Conservation (phyloP, 2,113 vertebrate species). For the Sterrhoptilus dennistouni region DNA sequence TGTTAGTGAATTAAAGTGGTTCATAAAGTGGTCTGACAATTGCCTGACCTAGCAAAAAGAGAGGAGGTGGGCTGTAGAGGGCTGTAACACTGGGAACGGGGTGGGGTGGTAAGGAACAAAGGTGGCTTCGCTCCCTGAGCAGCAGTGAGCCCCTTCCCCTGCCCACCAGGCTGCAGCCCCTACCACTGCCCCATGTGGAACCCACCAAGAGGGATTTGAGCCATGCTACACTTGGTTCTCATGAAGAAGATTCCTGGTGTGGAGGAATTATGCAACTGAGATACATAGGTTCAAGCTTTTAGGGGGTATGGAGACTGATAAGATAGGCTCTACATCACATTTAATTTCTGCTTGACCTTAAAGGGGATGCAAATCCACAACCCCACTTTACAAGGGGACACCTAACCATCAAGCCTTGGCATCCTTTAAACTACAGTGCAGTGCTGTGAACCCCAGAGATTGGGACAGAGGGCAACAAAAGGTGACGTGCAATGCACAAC, state of each 20-base stretch:
- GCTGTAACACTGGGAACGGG: background rate
- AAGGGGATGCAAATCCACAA: background rate
- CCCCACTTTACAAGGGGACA: background rate
- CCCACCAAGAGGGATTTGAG: background rate
- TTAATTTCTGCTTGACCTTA: background rate
- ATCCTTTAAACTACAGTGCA: background rate
- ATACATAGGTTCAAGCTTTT: background rate
- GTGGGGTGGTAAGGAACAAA: background rate
- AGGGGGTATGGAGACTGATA: background rate
- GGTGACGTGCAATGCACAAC: background rate
- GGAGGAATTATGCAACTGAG: background rate
- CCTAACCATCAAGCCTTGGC: background rate
- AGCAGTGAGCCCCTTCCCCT: background rate
- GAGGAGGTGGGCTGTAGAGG: background rate
- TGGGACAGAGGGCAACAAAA: accelerated
- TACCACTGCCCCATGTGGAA: background rate
- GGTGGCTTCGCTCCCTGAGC: background rate
- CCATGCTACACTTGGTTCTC: background rate
- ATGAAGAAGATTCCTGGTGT: background rate
- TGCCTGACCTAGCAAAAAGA: background rate
- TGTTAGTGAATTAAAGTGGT: background rate
- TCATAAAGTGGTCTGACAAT: background rate
- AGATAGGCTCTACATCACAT: background rate
- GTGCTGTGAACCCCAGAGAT: background rate
- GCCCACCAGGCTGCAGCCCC: background rate